Evolutionary conservation across 2,888 invertebrate species (phyloP), one percentile per base, ranked within the genome.

Genomic region (Ophraella communa): DNA sequence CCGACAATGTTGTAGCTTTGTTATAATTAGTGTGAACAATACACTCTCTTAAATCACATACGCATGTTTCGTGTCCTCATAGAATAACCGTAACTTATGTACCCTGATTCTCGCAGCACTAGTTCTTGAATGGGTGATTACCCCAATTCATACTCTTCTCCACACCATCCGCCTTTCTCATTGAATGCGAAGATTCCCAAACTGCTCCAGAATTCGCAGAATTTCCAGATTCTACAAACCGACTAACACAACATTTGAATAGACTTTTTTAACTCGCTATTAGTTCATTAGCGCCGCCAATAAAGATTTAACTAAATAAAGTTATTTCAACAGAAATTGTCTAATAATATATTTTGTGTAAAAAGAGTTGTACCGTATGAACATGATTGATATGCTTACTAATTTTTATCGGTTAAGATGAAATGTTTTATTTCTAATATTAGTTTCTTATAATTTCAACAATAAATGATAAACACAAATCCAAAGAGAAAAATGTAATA

Each of bases 181-280:
- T 44, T 55, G 55, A 55, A 55, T 55, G 44, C 55, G 24, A 44
- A 55, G 55, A 55, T 55, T 55, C 55, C 27, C 55, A 8, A 55
- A 55, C 44, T 44, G 55, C 44, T 55, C 24, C 44, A 55, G 55
- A 55, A 55, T 55, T 44, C 44, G 4, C 55, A 55, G 18, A 39
- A 35, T 54, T 21, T 54, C 35, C 53, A 33, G 10, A 55, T 55
- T 55, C 55, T 23, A 18, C 27, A 23, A 21, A n/a, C 5, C 44
- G 14, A 52, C 17, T 17, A 39, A 17, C 17, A 17, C 17, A n/a
- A 14, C 39, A 7, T 39, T 14, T n/a, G 35, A 14, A 39, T 5
- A 39, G 39, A 14, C 39, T 39, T 39, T 35, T 17, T 39, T 39
- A 39, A 17, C 39, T 39, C 2, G 39, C 39, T 39, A 14, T 17